These are phyloP conservation scores for Neotragus moschatus DNA, from an alignment of 2,113 vertebrate genomes.

Conservation along the genomic window DNA sequence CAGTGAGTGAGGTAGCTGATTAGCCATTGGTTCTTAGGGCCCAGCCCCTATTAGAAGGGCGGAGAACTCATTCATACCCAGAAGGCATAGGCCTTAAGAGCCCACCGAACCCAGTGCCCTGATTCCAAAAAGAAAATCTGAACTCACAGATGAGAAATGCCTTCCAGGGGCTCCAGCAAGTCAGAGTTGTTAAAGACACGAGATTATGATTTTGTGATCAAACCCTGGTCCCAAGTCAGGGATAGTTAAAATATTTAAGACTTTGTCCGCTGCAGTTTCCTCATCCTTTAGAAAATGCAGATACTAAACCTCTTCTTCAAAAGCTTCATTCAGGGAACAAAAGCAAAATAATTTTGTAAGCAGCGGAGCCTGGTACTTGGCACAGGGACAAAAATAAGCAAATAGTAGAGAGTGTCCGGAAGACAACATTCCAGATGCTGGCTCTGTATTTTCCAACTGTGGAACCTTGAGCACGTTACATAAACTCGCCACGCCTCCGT, in stretches of 20 bases:
- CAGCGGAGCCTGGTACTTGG: background rate
- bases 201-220: background rate
- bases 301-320: background rate
- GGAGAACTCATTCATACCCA: background rate
- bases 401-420: fast-evolving
- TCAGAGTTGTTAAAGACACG: background rate
- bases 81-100: background rate
- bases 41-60: background rate
- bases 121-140: background rate
- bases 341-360: background rate
- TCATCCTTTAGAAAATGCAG: background rate
- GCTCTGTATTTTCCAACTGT: background rate
- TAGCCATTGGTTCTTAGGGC: background rate
- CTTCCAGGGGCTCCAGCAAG: background rate
- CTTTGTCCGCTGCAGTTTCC: background rate
- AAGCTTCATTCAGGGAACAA: background rate
- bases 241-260: background rate
- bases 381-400: background rate
- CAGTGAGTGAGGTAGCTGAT: background rate
- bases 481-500: background rate
- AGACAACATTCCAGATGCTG: background rate
- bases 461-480: background rate
- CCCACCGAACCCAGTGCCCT: background rate
- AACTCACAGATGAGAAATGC: background rate
- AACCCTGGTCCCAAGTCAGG: background rate